Base-by-base conservation (phyloP, 2,888 invertebrate species). In the Apomyelois bistriatella region DNA sequence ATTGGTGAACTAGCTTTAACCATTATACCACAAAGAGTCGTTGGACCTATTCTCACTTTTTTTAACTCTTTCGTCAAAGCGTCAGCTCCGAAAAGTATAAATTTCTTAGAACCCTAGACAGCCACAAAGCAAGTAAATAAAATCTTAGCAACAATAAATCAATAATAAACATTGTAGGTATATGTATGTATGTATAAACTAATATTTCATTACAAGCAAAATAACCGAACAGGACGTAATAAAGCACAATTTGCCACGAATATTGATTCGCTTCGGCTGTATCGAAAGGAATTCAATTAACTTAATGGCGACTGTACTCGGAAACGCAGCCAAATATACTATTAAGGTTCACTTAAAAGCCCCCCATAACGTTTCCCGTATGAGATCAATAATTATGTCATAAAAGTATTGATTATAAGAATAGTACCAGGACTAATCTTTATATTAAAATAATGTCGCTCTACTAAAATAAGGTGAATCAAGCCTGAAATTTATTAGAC, bases 201-300 rank as follows among this genome's bases (percentile, higher is more conserved):
- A 22, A 22, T 5, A 22, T 22, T 32, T 4, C 32, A 8, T 32
- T 32, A 32, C 7, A 32, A 32, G 10, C 2, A 10, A 51, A 51
- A 54, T 48, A 52, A 16, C 46, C 32, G 7, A 22, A 30, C 61
- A 62, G 55, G 58, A 60, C 54, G 56, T 56, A 70, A 66, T 67
- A 66, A 69, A 64, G 62, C 64, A 61, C 60, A 60, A 61, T 64
- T 68, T 66, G 64, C 61, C 58, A 56, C 64, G 57, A 60, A 68
- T 68, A 66, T 70, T 61, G 66, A 66, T 66, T 62, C 57, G 53
- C 57, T 61, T 57, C 62, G 64, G 60, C 58, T 56, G 64, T 61
- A 62, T 61, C 62, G 60, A 70, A 70, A 65, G 68, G 66, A 72
- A 70, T 73, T 65, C 71, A 74, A 72, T 74, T 73, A 74, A 68